These are phyloP conservation scores for Lemur catta DNA, from an alignment of 2,797 vertebrate genomes.

Conservation along the genomic window DNA sequence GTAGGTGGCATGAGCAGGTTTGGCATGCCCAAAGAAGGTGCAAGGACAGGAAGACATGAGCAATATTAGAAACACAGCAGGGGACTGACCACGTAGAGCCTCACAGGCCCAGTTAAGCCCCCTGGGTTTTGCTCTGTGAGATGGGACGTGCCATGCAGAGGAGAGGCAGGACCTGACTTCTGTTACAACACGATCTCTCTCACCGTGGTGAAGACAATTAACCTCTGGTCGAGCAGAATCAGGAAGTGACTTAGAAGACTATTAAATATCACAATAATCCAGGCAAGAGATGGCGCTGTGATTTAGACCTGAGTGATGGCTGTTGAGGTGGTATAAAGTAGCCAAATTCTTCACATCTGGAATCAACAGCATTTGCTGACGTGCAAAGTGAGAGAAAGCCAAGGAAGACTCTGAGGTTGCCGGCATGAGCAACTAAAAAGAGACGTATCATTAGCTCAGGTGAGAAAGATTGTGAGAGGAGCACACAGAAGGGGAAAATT, in stretches of 20 bases:
- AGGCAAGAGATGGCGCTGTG: not conserved
- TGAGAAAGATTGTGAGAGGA: not conserved
- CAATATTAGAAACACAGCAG: not conserved
- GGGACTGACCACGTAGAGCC: not conserved
- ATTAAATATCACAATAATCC: not conserved
- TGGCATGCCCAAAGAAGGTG: not conserved
- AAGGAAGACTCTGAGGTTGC: not conserved
- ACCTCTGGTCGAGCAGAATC: not conserved
- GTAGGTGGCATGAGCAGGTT: too few relatives aligned
- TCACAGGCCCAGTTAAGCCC: not conserved
- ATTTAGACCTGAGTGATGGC: not conserved
- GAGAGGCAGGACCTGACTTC: not conserved
- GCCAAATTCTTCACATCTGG: not conserved
- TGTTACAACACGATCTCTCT: not conserved
- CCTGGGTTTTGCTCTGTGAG: not conserved
- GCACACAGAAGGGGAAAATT: not conserved
- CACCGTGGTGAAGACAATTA: not conserved
- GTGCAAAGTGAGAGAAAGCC: not conserved
- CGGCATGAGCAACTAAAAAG: not conserved
- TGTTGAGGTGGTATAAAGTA: not conserved
- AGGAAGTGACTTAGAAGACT: not conserved
- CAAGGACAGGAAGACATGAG: not conserved
- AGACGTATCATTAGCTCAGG: not conserved
- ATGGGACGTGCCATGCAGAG: accelerated
- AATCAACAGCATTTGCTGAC: not conserved